Percentiles rank a stretch among this genome's conserved stretches.
Evolutionary conservation across 2,797 vertebrate species (phyloP).

Genomic region (Selene dorsalis): DNA sequence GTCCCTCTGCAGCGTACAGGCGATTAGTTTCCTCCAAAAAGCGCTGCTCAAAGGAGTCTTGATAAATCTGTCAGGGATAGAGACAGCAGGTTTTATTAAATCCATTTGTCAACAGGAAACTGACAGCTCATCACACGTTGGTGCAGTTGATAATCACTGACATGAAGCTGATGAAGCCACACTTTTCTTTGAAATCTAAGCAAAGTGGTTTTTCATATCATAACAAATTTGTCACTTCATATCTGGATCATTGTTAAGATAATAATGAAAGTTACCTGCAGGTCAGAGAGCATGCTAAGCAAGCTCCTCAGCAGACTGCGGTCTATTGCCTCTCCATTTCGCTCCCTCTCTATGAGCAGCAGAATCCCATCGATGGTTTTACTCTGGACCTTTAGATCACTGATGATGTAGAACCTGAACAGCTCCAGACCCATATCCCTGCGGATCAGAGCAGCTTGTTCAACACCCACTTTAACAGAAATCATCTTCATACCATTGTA

Average conservation of each 20-base stretch:
- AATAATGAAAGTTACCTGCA: slow-evolving; percentile 87
- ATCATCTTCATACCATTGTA: background rate
- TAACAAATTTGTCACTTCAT: background rate
- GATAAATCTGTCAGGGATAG: slow-evolving; percentile 90
- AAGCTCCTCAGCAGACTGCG: slow-evolving; percentile 96
- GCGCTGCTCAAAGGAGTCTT: slow-evolving; percentile 97
- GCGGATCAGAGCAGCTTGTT: slow-evolving; percentile 55
- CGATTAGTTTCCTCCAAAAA: slow-evolving; percentile 99
- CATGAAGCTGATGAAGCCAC: slow-evolving; percentile 9
- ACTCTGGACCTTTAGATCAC: slow-evolving; percentile 97
- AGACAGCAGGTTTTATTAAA: slow-evolving; percentile 62
- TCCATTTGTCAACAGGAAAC: slow-evolving; percentile 49
- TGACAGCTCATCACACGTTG: slow-evolving; percentile 37
- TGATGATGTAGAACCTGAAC: slow-evolving; percentile 99
- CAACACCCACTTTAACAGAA: background rate
- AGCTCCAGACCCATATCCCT: slow-evolving; percentile 99
- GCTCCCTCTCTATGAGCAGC: slow-evolving; percentile 95
- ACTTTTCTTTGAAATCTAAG: slow-evolving; percentile 1
- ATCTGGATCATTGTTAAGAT: background rate
- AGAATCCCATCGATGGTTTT: slow-evolving; percentile 99
- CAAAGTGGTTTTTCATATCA: background rate
- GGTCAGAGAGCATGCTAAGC: slow-evolving; percentile 98
- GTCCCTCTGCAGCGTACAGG: slow-evolving; percentile 96
- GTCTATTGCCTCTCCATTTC: slow-evolving; percentile 96
- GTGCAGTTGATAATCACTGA: slow-evolving; percentile 32